Percentiles rank a stretch among this genome's conserved stretches.
Evolutionary conservation across 1,140 invertebrate genomes (phyloP).

Genomic region (Bombus confusus): DNA sequence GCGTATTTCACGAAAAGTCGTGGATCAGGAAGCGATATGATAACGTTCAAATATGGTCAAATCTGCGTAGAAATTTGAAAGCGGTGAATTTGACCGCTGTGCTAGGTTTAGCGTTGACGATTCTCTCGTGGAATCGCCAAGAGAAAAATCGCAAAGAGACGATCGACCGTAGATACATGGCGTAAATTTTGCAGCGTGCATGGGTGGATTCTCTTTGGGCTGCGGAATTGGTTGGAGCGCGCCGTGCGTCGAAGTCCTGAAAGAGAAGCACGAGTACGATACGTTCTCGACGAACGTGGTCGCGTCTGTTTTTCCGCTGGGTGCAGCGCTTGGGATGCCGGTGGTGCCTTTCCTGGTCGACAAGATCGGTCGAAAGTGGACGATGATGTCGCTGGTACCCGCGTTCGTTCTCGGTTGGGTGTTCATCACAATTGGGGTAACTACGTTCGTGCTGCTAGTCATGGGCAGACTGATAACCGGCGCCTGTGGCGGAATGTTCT

Average conservation of each 20-base stretch:
- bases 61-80: no score
- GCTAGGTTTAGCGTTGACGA: no score
- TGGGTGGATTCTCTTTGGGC: constrained; percentile 73
- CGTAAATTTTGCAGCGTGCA: constrained; percentile 49
- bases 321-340: constrained; percentile 80
- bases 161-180: not conserved
- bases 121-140: not conserved
- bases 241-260: constrained; percentile 77
- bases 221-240: constrained; percentile 81
- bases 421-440: constrained; percentile 75
- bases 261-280: constrained; percentile 58
- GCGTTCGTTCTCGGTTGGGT: constrained; percentile 82
- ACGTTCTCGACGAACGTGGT: constrained; percentile 78
- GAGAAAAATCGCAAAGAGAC: not conserved
- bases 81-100: no score
- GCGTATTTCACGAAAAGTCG: no score
- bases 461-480: constrained; percentile 82
- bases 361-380: constrained; percentile 82
- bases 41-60: no score
- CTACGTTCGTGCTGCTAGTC: constrained; percentile 67
- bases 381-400: constrained; percentile 78
- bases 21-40: no score
- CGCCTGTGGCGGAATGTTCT: constrained; percentile 82
- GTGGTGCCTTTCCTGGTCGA: constrained; percentile 81
- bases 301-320: constrained; percentile 80